Conservation (phyloP, 2,113 vertebrate genomes). For the Aegotheles bennettii region DNA sequence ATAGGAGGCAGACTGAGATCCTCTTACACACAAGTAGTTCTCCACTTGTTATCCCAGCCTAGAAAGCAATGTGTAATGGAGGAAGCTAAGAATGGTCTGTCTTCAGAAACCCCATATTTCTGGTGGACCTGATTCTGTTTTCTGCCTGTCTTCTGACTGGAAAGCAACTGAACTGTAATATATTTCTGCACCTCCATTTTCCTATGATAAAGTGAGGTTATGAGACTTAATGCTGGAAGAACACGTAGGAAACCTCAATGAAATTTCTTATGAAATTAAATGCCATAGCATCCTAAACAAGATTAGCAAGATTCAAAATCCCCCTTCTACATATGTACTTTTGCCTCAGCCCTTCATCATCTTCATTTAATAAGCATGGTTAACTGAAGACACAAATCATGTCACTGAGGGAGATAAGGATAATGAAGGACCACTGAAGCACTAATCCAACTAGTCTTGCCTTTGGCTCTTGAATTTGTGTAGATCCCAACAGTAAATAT, state of each 20-base stretch:
- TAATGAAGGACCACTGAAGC: conserved; percentile 56
- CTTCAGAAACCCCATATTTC: neutral
- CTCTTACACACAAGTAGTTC: neutral
- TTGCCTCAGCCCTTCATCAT: neutral
- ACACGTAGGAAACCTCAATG: neutral
- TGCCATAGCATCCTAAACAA: neutral
- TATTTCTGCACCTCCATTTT: neutral
- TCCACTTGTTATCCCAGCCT: neutral
- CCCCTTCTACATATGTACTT: neutral
- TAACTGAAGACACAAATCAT: conserved; percentile 1
- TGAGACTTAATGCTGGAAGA: neutral
- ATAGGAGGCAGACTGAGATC: neutral
- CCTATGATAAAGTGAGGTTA: neutral
- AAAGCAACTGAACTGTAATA: neutral
- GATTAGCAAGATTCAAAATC: neutral
- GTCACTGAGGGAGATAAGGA: conserved; percentile 12
- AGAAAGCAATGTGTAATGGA: neutral
- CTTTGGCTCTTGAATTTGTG: conserved; percentile 35
- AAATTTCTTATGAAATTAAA: neutral
- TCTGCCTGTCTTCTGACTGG: neutral
- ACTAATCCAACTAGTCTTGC: conserved; percentile 42
- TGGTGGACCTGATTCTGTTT: neutral
- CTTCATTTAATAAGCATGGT: conserved; percentile 29
- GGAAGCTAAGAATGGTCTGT: neutral
- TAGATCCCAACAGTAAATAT: conserved; percentile 27